Evolutionary conservation across 1,140 invertebrate genomes (phyloP).

Genomic region (Thrips palmi): DNA sequence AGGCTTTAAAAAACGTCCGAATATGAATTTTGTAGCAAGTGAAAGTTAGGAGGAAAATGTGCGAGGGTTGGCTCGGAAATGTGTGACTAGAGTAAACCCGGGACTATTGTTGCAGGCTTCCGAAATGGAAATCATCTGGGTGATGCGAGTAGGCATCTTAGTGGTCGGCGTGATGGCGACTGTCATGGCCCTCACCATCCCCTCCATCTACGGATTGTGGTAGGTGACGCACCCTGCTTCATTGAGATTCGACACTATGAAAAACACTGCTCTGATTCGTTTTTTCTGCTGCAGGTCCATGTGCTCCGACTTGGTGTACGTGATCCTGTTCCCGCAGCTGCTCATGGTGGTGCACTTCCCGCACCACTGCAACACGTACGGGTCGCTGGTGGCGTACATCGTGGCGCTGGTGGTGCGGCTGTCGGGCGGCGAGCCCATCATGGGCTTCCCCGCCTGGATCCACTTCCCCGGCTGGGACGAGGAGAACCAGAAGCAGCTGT

Average conservation of each 20-base stretch:
- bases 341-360: constrained; percentile 94
- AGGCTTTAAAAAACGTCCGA: neutral
- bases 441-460: constrained; percentile 66
- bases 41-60: neutral
- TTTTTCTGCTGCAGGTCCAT: constrained; percentile 45
- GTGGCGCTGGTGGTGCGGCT: constrained; percentile 74
- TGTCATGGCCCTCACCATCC: constrained; percentile 88
- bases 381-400: constrained; percentile 77
- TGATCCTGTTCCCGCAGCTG: constrained; percentile 95
- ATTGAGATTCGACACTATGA: neutral
- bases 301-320: constrained; percentile 95
- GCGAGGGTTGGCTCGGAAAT: neutral
- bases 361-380: constrained; percentile 88
- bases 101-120: constrained; percentile 48
- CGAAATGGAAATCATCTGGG: constrained; percentile 94
- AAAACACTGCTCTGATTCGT: neutral
- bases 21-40: neutral
- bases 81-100: neutral
- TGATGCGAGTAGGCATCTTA: constrained; percentile 85
- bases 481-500: constrained; percentile 48
- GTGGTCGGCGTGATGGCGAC: constrained; percentile 85
- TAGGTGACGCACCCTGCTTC: constrained; percentile 25
- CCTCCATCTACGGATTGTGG: constrained; percentile 95
- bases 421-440: constrained; percentile 69
- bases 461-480: constrained; percentile 74